phyloP scores from a whole-genome alignment of 2,888 invertebrate genomes.

The Heliconius cydno region DNA sequence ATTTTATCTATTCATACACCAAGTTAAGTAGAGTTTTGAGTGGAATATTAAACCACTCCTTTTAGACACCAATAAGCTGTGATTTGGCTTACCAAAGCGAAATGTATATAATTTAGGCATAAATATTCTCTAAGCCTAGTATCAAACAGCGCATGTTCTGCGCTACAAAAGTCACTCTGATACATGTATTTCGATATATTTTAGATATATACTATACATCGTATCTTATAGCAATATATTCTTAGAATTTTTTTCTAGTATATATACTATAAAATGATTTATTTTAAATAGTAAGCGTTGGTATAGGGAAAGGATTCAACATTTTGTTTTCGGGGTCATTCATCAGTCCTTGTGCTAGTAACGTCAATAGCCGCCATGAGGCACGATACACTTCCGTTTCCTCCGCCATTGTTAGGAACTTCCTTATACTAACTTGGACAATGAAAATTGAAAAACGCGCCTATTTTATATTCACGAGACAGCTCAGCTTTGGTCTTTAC shows the following conservation, averaged over 20 bases:
- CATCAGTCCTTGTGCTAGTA: conserved; percentile 50
- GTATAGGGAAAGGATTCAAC: conserved; percentile 6
- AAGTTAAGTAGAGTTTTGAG: neutral
- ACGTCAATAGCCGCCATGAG: conserved; percentile 58
- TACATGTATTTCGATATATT: neutral
- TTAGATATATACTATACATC: neutral
- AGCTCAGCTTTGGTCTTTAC: conserved; percentile 25
- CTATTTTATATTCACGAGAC: conserved; percentile 37
- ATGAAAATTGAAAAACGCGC: conserved; percentile 36
- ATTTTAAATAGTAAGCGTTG: neutral
- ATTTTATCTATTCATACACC: neutral
- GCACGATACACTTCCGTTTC: conserved; percentile 61
- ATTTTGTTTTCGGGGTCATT: conserved; percentile 56
- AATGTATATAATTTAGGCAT: neutral
- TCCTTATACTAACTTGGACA: conserved; percentile 57
- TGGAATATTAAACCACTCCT: neutral
- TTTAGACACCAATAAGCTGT: neutral
- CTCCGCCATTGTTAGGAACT: conserved; percentile 59
- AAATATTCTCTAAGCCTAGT: neutral
- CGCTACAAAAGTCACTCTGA: neutral
- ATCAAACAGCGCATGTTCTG: neutral
- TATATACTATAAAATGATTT: neutral
- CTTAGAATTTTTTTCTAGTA: neutral
- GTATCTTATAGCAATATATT: neutral
- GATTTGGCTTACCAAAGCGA: neutral